Evolutionary conservation across 2,797 vertebrate species (phyloP), one percentile per base, ranked within the genome.

Genomic region (Philypnodon macrostomus): DNA sequence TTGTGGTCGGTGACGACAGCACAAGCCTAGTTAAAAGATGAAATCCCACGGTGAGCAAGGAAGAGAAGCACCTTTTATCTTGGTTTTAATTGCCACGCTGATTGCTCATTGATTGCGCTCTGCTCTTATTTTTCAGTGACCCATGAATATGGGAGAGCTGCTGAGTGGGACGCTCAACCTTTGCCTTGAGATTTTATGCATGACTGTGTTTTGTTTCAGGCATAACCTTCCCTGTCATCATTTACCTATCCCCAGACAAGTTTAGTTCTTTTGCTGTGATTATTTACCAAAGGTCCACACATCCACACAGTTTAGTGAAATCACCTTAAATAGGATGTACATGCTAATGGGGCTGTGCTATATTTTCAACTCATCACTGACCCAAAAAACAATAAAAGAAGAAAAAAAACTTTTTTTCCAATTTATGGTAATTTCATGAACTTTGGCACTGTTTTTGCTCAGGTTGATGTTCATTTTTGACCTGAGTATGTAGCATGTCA

Each of bases 401-500:
- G 3, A 23, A 23, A 23, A 3, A 6, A 3, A 3, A 23, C 21
- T 23, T 23, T 23, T n/a, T n/a, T n/a, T n/a, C n/a, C n/a, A 6
- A 23, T 23, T 58, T 7, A 17, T 29, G 2, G 24, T 27, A 2
- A 1, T 56, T 66, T 69, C 18, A 44, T 35, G 24, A 66, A 53
- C 21, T 34, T 55, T 50, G 26, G 5, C 11, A 57, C 67, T 47
- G 56, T 47, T 21, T 42, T 4, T 27, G 56, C 53, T 42, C 4
- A 19, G 53, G 30, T 23, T 23, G 59, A 36, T 41, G 67, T 80
- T 77, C 48, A 60, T 61, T 21, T n/a, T 51, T 75, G 52, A 77
- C 70, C 16, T 34, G 4, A 1, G 26, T 1, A 9, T 47, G 45
- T 49, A 26, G 19, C 27, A 33, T 7, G 36, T 56, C 55, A 58